Conservation (phyloP, 2,888 invertebrate species). For the Aphrophora alni region DNA sequence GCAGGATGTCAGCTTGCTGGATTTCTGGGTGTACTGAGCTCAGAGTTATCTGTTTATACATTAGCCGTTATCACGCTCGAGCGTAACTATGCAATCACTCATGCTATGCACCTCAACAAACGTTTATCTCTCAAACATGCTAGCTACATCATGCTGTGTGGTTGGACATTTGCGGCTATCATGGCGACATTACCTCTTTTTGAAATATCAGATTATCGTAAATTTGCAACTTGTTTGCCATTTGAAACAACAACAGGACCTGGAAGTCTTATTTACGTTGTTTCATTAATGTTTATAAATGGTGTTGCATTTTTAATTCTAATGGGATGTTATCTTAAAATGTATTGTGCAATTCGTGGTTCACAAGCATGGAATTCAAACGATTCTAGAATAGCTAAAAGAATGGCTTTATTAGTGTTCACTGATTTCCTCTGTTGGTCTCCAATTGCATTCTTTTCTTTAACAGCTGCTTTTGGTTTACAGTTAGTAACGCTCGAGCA, state of each 20-base stretch:
- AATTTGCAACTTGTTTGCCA: slow-evolving; percentile 95
- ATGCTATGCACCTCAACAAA: slow-evolving; percentile 96
- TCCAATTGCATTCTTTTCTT: slow-evolving; percentile 93
- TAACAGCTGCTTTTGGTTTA: slow-evolving; percentile 91
- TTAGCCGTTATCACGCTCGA: slow-evolving; percentile 95
- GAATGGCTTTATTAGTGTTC: slow-evolving; percentile 96
- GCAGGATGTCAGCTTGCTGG: slow-evolving; percentile 92
- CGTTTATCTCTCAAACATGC: slow-evolving; percentile 87
- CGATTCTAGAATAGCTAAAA: slow-evolving; percentile 93
- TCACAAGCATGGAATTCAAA: slow-evolving; percentile 97
- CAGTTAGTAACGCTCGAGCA: slow-evolving; percentile 92
- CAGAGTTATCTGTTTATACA: slow-evolving; percentile 94
- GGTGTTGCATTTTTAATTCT: slow-evolving; percentile 93
- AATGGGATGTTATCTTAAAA: slow-evolving; percentile 95
- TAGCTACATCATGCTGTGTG: slow-evolving; percentile 87
- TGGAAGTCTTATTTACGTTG: slow-evolving; percentile 85
- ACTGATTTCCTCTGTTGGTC: slow-evolving; percentile 99
- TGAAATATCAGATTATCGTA: slow-evolving; percentile 93
- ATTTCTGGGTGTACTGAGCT: slow-evolving; percentile 91
- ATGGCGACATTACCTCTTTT: slow-evolving; percentile 90
- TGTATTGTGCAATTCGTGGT: slow-evolving; percentile 97
- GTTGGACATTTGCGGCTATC: slow-evolving; percentile 88
- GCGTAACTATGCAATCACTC: slow-evolving; percentile 95
- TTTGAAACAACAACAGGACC: slow-evolving; percentile 85
- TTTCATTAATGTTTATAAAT: slow-evolving; percentile 89